Conservation (phyloP, 2,113 vertebrate species). For the Delphinapterus leucas region DNA sequence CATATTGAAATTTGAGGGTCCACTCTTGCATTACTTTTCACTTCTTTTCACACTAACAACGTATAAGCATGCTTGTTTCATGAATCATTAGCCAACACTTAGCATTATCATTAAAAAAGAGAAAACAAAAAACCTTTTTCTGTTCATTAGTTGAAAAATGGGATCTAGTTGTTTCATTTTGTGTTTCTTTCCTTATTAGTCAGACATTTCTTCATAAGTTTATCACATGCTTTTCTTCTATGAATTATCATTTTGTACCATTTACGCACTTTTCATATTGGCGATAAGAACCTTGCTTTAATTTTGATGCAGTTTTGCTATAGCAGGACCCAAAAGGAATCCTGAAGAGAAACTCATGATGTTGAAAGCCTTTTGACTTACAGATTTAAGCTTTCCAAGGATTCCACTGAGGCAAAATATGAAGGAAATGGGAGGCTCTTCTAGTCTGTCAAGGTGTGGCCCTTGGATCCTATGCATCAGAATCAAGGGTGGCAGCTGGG, state of each 20-base stretch:
- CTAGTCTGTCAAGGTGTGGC: not conserved
- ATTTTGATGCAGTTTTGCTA: constrained; percentile 1
- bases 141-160: constrained; percentile 6
- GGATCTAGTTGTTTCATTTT: not conserved
- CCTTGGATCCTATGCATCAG: not conserved
- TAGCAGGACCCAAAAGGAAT: not conserved
- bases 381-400: not conserved
- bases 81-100: not conserved
- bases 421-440: not conserved
- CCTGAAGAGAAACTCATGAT: not conserved
- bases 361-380: constrained; percentile 31
- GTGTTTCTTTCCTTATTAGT: constrained; percentile 15
- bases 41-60: constrained; percentile 11
- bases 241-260: constrained; percentile 4
- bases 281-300: not conserved
- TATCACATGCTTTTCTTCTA: constrained; percentile 2
- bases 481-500: not conserved
- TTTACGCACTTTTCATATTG: not conserved
- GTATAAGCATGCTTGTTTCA: not conserved
- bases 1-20: constrained; percentile 30
- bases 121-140: not conserved
- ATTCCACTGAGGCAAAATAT: not conserved
- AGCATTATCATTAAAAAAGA: not conserved
- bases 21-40: constrained; percentile 20
- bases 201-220: not conserved